phyloP scores from a whole-genome alignment of 2,113 vertebrate genomes.

The Corapipo altera region DNA sequence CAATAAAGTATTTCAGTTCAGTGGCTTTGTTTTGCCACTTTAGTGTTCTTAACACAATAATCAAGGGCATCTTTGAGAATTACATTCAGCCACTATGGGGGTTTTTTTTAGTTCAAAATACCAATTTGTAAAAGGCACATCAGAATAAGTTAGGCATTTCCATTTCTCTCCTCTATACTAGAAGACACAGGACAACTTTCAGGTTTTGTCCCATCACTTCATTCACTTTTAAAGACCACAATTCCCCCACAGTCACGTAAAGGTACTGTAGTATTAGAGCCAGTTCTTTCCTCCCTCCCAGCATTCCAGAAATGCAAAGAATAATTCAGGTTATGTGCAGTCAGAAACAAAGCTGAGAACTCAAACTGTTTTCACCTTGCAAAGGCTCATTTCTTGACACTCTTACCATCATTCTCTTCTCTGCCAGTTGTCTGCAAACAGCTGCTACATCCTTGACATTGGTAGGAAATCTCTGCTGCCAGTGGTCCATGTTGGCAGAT shows the following conservation, averaged over 20 bases:
- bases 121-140: not conserved
- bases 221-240: not conserved
- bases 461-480: slow-evolving; percentile 90
- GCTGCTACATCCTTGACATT: slow-evolving; percentile 86
- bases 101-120: not conserved
- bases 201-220: not conserved
- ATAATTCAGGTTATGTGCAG: not conserved
- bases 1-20: not conserved
- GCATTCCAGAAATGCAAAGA: not conserved
- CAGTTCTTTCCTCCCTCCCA: not conserved
- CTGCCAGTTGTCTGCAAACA: slow-evolving; percentile 88
- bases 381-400: not conserved
- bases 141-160: not conserved
- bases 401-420: slow-evolving; percentile 86
- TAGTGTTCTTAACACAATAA: not conserved
- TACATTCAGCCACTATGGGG: not conserved
- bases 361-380: not conserved
- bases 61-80: not conserved
- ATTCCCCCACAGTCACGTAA: not conserved
- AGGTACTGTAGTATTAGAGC: not conserved
- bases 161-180: not conserved
- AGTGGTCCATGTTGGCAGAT: slow-evolving; percentile 89
- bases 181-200: not conserved
- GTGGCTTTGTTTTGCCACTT: not conserved
- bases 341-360: not conserved